phyloP scores from a whole-genome alignment of 2,888 invertebrate genomes.

The Drosophila hawaiiensis region DNA sequence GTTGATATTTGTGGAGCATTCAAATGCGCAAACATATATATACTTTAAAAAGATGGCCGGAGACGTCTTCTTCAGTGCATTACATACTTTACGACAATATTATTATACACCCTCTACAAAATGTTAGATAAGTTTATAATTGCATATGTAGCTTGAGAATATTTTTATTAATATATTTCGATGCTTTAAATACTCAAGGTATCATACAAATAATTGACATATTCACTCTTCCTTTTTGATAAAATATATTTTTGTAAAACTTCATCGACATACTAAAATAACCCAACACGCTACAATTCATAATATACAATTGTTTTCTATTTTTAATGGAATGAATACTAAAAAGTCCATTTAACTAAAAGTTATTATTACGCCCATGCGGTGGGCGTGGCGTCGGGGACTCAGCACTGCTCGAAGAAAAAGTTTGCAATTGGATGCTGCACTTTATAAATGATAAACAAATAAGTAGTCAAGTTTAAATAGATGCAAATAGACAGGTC shows the following conservation, averaged over 20 bases:
- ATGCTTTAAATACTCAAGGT: background rate
- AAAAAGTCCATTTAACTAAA: slow-evolving; percentile 25
- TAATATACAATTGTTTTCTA: rapidly evolving
- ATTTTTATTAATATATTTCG: background rate
- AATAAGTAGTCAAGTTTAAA: slow-evolving; percentile 51
- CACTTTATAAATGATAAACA: slow-evolving; percentile 51
- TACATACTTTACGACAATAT: too few species aligned
- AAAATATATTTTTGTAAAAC: background rate
- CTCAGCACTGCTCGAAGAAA: background rate
- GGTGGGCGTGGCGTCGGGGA: background rate
- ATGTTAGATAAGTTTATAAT: background rate
- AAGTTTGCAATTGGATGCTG: slow-evolving; percentile 7
- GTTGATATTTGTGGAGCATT: background rate
- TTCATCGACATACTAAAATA: background rate
- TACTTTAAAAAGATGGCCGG: too few species aligned
- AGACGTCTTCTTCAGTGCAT: too few species aligned
- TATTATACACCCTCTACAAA: background rate
- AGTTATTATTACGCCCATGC: slow-evolving; percentile 16
- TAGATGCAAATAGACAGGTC: slow-evolving; percentile 7
- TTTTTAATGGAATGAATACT: slow-evolving; percentile 9
- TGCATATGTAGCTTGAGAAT: background rate
- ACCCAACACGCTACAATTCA: background rate
- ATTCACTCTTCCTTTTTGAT: background rate
- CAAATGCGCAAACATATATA: background rate
- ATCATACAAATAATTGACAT: background rate